These are phyloP conservation scores for Epizoanthus fatuus DNA, from an alignment of 92 coral and sea anemone genomes.

Conservation along the genomic window DNA sequence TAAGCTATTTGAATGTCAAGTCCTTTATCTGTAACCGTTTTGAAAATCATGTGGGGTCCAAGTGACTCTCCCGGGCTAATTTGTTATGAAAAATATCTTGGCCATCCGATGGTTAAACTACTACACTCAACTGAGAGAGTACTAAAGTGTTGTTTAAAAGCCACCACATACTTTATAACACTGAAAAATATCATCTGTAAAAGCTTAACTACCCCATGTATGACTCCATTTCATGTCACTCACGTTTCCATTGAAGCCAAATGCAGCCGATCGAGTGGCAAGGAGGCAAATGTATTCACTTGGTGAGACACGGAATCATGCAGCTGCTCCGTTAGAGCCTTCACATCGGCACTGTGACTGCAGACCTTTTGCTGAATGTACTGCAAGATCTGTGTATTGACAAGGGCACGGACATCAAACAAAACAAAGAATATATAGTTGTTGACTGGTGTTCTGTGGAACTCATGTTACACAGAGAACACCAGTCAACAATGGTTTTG, in stretches of 20 bases:
- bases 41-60: too few species aligned
- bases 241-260: slow-evolving; percentile 81
- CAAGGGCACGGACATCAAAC: not conserved
- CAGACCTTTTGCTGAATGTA: slow-evolving; percentile 90
- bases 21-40: too few species aligned
- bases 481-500: too few species aligned
- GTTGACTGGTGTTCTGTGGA: too few species aligned
- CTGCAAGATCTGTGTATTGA: slow-evolving; percentile 65
- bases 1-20: too few species aligned
- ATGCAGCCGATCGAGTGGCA: slow-evolving; percentile 84
- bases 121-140: too few species aligned
- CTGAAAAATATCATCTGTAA: not conserved
- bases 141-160: too few species aligned
- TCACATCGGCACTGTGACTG: slow-evolving; percentile 84
- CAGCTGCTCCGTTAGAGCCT: slow-evolving; percentile 81
- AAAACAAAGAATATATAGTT: not conserved
- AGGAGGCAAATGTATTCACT: slow-evolving; percentile 84
- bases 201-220: not conserved
- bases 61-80: too few species aligned
- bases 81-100: too few species aligned
- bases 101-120: too few species aligned
- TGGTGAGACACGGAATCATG: slow-evolving; percentile 80
- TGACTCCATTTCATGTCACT: not conserved
- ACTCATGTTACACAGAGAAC: too few species aligned
- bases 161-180: too few species aligned